Conservation (phyloP, 2,888 invertebrate genomes). For the Heteromurus nitidus region DNA sequence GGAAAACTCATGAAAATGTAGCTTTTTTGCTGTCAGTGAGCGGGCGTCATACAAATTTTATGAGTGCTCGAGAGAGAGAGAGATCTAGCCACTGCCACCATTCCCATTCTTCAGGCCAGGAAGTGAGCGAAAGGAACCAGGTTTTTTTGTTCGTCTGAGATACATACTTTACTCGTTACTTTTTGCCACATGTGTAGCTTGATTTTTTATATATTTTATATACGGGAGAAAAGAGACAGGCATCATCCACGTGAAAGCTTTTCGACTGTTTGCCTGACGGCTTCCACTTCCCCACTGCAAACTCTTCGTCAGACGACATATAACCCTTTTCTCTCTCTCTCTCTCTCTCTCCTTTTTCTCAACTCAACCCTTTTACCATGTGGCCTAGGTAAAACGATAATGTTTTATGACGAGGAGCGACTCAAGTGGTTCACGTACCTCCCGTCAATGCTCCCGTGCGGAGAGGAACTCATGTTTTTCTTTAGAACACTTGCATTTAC, state of each 20-base stretch:
- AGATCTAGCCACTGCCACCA: constrained; percentile 19
- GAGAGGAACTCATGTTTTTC: constrained; percentile 39
- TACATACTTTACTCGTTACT: constrained; percentile 37
- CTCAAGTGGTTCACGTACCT: constrained; percentile 36
- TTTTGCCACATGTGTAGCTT: constrained; percentile 3
- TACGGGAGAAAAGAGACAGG: constrained; percentile 45
- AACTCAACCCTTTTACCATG: constrained; percentile 34
- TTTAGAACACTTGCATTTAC: constrained; percentile 31
- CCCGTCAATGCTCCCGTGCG: neutral
- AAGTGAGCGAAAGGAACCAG: constrained; percentile 50
- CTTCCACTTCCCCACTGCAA: constrained; percentile 7
- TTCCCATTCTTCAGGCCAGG: constrained; percentile 34
- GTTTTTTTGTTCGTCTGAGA: constrained; percentile 35
- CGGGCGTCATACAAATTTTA: constrained; percentile 63
- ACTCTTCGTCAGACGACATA: constrained; percentile 46
- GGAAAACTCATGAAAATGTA: constrained; percentile 48
- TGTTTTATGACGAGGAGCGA: constrained; percentile 46
- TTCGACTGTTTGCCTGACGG: constrained; percentile 36
- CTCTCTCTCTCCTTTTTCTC: constrained; percentile 6
- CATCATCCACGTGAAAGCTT: constrained; percentile 56
- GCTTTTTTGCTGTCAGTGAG: constrained; percentile 55
- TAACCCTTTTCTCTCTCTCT: constrained; percentile 31
- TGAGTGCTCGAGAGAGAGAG: constrained; percentile 34
- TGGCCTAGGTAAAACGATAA: constrained; percentile 56
- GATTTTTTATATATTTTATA: constrained; percentile 36